Conservation (phyloP, 2,888 invertebrate species). For the Trissolcus japonicus region DNA sequence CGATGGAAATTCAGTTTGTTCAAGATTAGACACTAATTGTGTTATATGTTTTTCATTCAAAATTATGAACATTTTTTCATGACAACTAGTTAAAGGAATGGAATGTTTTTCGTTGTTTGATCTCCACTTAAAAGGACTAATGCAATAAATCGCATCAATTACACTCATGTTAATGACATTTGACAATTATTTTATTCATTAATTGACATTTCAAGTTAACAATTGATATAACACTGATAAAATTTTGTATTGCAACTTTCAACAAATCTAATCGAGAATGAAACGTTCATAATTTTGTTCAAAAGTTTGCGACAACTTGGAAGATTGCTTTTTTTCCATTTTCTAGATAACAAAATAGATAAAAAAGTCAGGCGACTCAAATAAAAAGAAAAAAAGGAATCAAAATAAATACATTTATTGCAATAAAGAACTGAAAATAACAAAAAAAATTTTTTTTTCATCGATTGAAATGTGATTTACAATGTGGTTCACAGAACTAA, state of each 20-base stretch:
- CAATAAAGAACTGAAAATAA: constrained; percentile 15
- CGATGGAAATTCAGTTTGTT: not conserved
- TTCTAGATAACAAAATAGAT: too few species aligned
- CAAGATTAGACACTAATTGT: constrained; percentile 8
- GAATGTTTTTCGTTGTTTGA: not conserved
- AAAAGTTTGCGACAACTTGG: too few species aligned
- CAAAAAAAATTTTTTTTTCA: constrained; percentile 5
- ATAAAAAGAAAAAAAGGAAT: constrained; percentile 17
- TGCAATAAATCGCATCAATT: constrained; percentile 3
- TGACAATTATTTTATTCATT: not conserved
- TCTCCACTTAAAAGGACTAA: not conserved
- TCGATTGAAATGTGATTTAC: constrained; percentile 2
- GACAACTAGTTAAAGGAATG: not conserved
- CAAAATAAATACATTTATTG: constrained; percentile 43
- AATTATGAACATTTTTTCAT: constrained; percentile 4
- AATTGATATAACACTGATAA: not conserved
- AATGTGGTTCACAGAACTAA: constrained; percentile 4
- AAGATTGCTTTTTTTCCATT: too few species aligned
- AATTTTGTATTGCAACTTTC: too few species aligned
- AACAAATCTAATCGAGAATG: too few species aligned
- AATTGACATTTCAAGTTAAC: constrained; percentile 7
- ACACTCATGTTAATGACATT: not conserved
- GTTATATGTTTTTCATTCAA: not conserved
- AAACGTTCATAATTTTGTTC: too few species aligned
- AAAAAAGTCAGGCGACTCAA: constrained; percentile 1